Evolutionary conservation across 2,797 vertebrate genomes (phyloP).

Genomic region (Semaprochilodus insignis): DNA sequence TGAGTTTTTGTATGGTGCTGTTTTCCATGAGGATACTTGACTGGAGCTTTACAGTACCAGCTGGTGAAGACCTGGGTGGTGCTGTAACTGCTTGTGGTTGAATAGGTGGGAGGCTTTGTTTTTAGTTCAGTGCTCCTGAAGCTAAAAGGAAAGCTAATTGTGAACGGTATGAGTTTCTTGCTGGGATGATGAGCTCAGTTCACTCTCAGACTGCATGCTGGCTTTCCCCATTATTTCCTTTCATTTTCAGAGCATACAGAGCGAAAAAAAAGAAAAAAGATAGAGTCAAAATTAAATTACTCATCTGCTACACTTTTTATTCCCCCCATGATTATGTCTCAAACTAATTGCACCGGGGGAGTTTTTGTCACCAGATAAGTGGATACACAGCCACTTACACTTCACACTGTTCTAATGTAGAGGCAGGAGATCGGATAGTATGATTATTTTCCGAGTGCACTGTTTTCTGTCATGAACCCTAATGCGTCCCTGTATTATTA

Average conservation of each 20-base stretch:
- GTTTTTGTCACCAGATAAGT: conserved; percentile 24
- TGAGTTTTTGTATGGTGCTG: neutral
- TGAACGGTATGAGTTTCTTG: neutral
- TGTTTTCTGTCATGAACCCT: neutral
- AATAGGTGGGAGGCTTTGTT: neutral
- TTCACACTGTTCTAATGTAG: conserved; percentile 12
- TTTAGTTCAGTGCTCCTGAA: conserved; percentile 10
- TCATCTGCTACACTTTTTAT: conserved; percentile 32
- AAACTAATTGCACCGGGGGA: conserved; percentile 38
- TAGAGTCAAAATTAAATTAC: conserved; percentile 36
- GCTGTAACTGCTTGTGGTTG: neutral
- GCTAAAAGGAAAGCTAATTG: conserved; percentile 2
- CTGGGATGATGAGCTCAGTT: neutral
- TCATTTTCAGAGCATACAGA: conserved; percentile 27
- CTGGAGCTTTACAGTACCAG: neutral
- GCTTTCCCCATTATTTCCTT: conserved; percentile 31
- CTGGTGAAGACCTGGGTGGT: neutral
- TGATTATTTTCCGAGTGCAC: neutral
- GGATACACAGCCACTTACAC: conserved; percentile 32
- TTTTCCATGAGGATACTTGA: neutral
- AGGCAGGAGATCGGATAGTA: conserved; percentile 2
- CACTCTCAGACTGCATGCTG: conserved; percentile 16
- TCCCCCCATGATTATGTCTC: conserved; percentile 33
- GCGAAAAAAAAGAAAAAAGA: neutral
- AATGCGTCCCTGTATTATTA: neutral